Percentiles rank a stretch among this genome's conserved stretches.
These are phyloP conservation scores for Ochropleura leucogaster DNA, from an alignment of 2,888 invertebrate genomes.

Conservation along the genomic window DNA sequence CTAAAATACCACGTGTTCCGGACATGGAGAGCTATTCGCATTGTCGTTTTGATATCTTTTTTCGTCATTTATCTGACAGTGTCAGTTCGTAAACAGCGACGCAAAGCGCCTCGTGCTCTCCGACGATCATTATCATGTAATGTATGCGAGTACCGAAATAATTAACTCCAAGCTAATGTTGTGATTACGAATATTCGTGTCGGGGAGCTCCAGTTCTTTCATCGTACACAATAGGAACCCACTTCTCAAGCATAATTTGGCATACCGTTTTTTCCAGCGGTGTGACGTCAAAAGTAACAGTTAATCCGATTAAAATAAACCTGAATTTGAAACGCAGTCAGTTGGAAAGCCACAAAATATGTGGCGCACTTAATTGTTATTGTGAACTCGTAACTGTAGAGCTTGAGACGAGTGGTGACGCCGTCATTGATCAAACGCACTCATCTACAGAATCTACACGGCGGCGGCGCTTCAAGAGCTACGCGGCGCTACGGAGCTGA, in stretches of 20 bases:
- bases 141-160: conserved; percentile 54
- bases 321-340: conserved; percentile 76
- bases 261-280: conserved; percentile 85
- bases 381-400: conserved; percentile 64
- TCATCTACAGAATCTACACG: conserved; percentile 64
- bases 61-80: conserved; percentile 30
- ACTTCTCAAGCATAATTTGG: conserved; percentile 88
- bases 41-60: conserved; percentile 63
- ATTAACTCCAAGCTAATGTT: conserved; percentile 58
- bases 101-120: conserved; percentile 29
- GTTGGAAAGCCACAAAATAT: conserved; percentile 75
- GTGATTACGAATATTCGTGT: conserved; percentile 61
- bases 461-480: conserved; percentile 64
- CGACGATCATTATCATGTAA: conserved; percentile 44
- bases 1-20: conserved; percentile 83
- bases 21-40: conserved; percentile 79
- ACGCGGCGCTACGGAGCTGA: conserved; percentile 74
- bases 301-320: conserved; percentile 82
- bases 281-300: conserved; percentile 81
- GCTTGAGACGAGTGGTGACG: conserved; percentile 51
- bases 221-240: conserved; percentile 83
- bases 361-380: conserved; percentile 72
- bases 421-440: conserved; percentile 67
- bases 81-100: conserved; percentile 20
- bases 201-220: conserved; percentile 74